Percentiles rank a stretch among this genome's conserved stretches.
Conservation (phyloP, 2,888 invertebrate genomes). For the Megalurothrips usitatus region DNA sequence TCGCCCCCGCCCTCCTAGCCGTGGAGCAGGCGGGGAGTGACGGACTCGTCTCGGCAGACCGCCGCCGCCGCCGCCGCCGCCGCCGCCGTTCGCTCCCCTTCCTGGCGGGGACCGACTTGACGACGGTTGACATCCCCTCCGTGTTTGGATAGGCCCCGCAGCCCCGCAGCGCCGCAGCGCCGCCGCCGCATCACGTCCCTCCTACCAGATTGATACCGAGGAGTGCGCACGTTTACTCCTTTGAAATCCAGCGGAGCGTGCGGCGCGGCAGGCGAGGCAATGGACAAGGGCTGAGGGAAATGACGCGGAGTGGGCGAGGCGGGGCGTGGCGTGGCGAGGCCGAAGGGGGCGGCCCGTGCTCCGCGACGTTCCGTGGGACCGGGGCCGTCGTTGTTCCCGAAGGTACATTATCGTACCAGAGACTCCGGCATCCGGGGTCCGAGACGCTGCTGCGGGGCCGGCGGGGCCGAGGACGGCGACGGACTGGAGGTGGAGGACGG, state of each 20-base stretch:
- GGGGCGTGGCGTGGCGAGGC: too few relatives aligned
- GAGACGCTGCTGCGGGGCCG: too few relatives aligned
- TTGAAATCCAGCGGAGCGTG: conserved; percentile 4
- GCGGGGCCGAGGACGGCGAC: too few relatives aligned
- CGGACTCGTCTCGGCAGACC: neutral
- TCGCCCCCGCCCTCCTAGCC: neutral
- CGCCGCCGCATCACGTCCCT: neutral
- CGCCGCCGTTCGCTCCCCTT: neutral
- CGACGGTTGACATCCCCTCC: conserved; percentile 1
- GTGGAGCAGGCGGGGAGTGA: too few relatives aligned
- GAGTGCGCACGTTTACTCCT: neutral
- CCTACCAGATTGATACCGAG: neutral
- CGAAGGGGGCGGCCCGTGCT: too few relatives aligned
- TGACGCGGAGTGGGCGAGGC: neutral
- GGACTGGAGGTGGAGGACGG: too few relatives aligned
- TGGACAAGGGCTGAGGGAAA: neutral
- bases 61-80: neutral
- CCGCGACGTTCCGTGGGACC: too few relatives aligned
- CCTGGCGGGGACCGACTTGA: neutral
- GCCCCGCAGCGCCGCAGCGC: neutral
- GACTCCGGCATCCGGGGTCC: too few relatives aligned
- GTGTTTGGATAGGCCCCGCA: neutral
- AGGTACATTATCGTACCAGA: too few relatives aligned
- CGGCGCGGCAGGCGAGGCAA: neutral
- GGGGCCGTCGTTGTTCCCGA: too few relatives aligned